Conservation (phyloP, 1,140 invertebrate species). For the Ruditapes philippinarum region DNA sequence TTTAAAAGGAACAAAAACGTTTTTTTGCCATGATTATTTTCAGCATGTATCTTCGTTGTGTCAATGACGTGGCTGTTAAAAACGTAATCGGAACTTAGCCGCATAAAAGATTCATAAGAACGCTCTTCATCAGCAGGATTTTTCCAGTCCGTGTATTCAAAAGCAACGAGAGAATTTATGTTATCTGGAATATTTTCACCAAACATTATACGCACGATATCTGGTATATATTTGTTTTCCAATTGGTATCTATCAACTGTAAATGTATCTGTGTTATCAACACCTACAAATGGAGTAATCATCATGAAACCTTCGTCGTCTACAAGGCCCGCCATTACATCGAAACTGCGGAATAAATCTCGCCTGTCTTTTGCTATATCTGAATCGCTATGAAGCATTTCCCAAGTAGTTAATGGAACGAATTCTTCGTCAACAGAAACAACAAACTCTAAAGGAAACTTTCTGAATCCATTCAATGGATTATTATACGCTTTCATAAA, state of each 20-base stretch:
- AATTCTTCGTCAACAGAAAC: slow-evolving; percentile 65
- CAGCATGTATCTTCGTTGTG: background rate
- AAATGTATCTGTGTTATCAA: background rate
- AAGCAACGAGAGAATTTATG: background rate
- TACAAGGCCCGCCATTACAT: slow-evolving; percentile 35
- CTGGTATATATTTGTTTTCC: background rate
- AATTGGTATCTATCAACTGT: background rate
- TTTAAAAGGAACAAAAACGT: slow-evolving; percentile 28
- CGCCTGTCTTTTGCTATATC: slow-evolving; percentile 3
- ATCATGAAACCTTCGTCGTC: background rate
- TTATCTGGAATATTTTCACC: slow-evolving; percentile 43
- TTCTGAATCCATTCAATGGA: background rate
- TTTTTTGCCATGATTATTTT: background rate
- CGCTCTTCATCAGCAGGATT: slow-evolving; percentile 14
- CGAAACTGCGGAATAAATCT: slow-evolving; percentile 40
- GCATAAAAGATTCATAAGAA: slow-evolving; percentile 23
- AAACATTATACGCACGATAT: background rate
- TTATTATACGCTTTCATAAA: background rate
- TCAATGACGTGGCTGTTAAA: slow-evolving; percentile 19
- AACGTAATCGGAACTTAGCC: slow-evolving; percentile 15
- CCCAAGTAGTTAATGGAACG: slow-evolving; percentile 22
- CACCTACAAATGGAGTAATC: background rate
- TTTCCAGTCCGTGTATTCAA: slow-evolving; percentile 38
- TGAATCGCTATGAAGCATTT: slow-evolving; percentile 24
- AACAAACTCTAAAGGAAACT: slow-evolving; percentile 46